A percentile compares a stretch with the other conserved stretches of the same genome.
Conservation (phyloP, 2,888 invertebrate genomes). For the Drosophila rellima region DNA sequence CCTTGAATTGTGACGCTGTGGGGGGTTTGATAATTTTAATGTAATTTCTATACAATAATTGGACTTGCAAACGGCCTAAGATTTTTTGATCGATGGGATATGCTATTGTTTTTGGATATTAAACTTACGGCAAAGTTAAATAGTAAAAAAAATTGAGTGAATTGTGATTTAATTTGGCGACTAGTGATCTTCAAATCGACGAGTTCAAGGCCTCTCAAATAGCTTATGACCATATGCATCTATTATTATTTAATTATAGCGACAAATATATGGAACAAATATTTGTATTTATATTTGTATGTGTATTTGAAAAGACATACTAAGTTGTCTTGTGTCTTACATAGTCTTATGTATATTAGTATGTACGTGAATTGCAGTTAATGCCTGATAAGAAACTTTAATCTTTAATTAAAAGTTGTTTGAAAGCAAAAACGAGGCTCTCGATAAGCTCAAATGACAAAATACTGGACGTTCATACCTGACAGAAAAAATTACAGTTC, state of each 20-base stretch:
- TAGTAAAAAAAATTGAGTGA: background rate
- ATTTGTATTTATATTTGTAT: background rate
- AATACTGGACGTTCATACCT: constrained; percentile 47
- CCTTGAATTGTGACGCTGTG: background rate
- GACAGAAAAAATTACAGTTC: constrained; percentile 82
- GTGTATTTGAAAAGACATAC: background rate
- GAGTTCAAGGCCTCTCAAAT: background rate
- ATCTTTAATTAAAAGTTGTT: constrained; percentile 70
- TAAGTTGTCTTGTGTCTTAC: constrained; percentile 1
- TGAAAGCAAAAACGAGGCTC: constrained; percentile 65
- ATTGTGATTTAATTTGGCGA: background rate
- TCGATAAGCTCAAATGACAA: constrained; percentile 69
- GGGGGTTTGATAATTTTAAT: background rate
- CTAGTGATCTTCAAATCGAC: background rate
- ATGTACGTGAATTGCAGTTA: constrained; percentile 65
- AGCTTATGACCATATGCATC: background rate
- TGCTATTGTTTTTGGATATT: background rate
- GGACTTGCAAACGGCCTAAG: too few relatives aligned
- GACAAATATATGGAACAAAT: background rate
- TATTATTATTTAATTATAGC: constrained; percentile 2
- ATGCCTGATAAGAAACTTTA: constrained; percentile 76
- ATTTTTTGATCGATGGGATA: background rate
- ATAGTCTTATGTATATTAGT: constrained; percentile 3
- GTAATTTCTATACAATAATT: too few relatives aligned
- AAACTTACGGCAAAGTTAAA: background rate